Evolutionary conservation across 2,113 vertebrate species (phyloP).

Genomic region (Sylvia atricapilla): DNA sequence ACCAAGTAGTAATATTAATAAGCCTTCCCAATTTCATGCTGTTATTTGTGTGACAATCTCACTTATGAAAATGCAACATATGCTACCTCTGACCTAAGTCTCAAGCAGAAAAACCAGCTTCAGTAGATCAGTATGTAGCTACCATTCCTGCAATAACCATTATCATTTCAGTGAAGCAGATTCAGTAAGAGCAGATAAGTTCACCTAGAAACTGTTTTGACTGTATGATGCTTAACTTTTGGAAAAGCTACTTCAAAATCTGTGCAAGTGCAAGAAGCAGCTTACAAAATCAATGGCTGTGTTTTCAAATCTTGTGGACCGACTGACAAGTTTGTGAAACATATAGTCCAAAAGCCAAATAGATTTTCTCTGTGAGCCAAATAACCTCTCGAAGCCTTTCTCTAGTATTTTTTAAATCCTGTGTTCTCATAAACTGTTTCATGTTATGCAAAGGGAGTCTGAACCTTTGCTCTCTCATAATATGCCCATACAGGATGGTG

Average conservation of each 20-base stretch:
- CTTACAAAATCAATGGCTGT: neutral
- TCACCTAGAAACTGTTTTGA: neutral
- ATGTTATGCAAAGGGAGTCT: neutral
- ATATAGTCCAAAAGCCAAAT: neutral
- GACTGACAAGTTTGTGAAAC: neutral
- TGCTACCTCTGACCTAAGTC: neutral
- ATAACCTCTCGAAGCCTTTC: neutral
- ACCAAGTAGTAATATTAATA: neutral
- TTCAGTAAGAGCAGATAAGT: neutral
- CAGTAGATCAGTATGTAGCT: neutral
- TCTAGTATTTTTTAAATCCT: neutral
- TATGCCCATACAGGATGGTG: neutral
- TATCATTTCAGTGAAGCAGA: neutral
- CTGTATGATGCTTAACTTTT: neutral
- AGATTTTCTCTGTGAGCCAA: neutral
- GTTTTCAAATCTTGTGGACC: neutral
- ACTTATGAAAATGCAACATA: neutral
- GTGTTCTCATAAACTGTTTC: neutral
- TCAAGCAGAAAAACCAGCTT: neutral
- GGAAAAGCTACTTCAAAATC: neutral
- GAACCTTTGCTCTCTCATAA: neutral
- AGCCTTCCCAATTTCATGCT: neutral
- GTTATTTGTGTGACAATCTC: neutral
- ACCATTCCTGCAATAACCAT: neutral
- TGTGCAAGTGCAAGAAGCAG: neutral